Conservation (phyloP, 2,113 vertebrate genomes). For the Solenodon paradoxus region DNA sequence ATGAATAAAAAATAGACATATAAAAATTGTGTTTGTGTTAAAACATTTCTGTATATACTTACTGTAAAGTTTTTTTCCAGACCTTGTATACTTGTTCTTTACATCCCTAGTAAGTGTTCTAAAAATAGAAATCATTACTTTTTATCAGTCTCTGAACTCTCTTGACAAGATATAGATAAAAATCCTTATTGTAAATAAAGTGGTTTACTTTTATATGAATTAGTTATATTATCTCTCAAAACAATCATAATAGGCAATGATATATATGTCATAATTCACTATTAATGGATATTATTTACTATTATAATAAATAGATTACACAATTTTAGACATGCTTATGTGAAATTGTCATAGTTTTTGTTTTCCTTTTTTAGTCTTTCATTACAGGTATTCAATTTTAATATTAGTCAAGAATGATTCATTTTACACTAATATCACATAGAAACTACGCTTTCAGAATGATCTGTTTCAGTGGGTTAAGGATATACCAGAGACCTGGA, state of each 20-base stretch:
- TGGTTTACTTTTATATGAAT: background rate
- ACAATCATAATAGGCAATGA: constrained; percentile 10
- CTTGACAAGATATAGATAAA: constrained; percentile 24
- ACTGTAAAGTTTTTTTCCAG: background rate
- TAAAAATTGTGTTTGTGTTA: background rate
- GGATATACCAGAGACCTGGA: background rate
- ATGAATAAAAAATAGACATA: background rate
- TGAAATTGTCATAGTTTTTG: background rate
- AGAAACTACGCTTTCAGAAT: background rate
- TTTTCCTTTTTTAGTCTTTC: background rate
- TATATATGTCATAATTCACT: background rate
- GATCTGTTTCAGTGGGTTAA: background rate
- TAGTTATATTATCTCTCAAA: constrained; percentile 17
- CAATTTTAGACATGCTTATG: background rate
- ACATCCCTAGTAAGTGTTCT: constrained; percentile 11
- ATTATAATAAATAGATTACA: background rate
- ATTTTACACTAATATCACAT: background rate
- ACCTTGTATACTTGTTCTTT: background rate
- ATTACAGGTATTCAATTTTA: background rate
- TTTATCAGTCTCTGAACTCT: constrained; percentile 16
- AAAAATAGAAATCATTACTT: constrained; percentile 44
- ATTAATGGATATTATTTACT: background rate
- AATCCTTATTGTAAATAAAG: background rate
- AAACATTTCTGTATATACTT: background rate
- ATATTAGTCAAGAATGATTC: background rate